These are phyloP conservation scores for Orcinus orca DNA, from an alignment of 2,113 vertebrate genomes.

Conservation along the genomic window DNA sequence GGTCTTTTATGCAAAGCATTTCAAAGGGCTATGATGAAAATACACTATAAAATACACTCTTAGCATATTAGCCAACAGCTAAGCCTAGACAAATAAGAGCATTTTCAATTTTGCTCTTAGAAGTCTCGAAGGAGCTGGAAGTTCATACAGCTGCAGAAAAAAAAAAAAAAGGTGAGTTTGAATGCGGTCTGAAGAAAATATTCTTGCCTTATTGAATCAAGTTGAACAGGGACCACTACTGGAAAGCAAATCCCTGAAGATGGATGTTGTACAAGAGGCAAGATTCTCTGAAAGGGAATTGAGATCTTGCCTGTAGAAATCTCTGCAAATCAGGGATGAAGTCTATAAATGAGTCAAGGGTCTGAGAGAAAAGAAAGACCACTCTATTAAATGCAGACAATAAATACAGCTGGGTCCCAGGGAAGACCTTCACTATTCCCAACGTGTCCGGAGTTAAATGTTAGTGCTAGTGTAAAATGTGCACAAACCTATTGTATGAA, in stretches of 20 bases:
- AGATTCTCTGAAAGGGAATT: conserved; percentile 7
- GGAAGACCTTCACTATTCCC: neutral
- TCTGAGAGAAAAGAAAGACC: neutral
- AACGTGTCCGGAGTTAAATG: neutral
- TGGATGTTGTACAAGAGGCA: conserved; percentile 28
- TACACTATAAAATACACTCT: conserved; percentile 66
- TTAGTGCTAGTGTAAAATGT: neutral
- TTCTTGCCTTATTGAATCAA: conserved; percentile 60
- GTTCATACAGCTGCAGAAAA: conserved; percentile 53
- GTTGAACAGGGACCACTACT: conserved; percentile 30
- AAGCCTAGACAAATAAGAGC: conserved; percentile 63
- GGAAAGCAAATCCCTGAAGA: conserved; percentile 53
- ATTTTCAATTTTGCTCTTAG: conserved; percentile 74
- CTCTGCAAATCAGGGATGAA: neutral
- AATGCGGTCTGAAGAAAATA: conserved; percentile 60
- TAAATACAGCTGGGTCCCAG: neutral
- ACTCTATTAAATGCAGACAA: neutral
- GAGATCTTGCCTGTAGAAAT: neutral
- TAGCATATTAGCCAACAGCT: conserved; percentile 43
- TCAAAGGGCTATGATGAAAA: conserved; percentile 70
- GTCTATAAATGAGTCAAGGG: neutral
- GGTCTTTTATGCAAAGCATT: conserved; percentile 49
- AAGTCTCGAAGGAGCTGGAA: conserved; percentile 58
- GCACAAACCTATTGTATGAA: neutral
- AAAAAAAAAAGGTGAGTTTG: conserved; percentile 54